These are phyloP conservation scores for Hoplias malabaricus DNA, from an alignment of 2,113 vertebrate genomes.

Conservation along the genomic window DNA sequence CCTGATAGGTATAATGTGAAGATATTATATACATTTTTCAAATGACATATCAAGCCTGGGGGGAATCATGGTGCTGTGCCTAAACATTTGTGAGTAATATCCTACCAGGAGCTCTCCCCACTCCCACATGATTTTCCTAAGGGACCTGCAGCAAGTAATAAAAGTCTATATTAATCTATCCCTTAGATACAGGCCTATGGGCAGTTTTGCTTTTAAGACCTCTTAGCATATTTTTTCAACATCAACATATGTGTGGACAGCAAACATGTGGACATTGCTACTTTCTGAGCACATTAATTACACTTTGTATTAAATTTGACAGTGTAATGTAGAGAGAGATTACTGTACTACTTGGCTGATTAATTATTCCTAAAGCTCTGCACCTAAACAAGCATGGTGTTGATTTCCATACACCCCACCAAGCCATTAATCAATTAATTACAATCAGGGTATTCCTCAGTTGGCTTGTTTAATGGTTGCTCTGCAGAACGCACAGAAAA, in stretches of 20 bases:
- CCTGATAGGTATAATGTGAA: conserved; percentile 41
- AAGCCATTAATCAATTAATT: conserved; percentile 52
- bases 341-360: neutral
- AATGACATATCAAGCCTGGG: conserved; percentile 39
- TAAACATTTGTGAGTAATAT: conserved; percentile 42
- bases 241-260: neutral
- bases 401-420: conserved; percentile 11
- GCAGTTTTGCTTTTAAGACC: conserved; percentile 19
- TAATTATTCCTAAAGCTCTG: neutral
- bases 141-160: conserved; percentile 41
- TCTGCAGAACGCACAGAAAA: conserved; percentile 23
- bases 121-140: conserved; percentile 32
- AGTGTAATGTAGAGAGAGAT: conserved; percentile 3
- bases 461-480: conserved; percentile 34
- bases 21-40: conserved; percentile 49
- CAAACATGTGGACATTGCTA: neutral
- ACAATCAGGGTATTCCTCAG: conserved; percentile 26
- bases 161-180: conserved; percentile 42
- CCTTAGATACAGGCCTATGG: conserved; percentile 25
- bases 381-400: conserved; percentile 20
- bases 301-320: neutral
- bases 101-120: conserved; percentile 10
- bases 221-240: conserved; percentile 24
- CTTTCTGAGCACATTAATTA: conserved; percentile 20
- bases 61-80: conserved; percentile 29